These are phyloP conservation scores for Sycophila texana DNA, from an alignment of 2,888 invertebrate species.

Conservation along the genomic window DNA sequence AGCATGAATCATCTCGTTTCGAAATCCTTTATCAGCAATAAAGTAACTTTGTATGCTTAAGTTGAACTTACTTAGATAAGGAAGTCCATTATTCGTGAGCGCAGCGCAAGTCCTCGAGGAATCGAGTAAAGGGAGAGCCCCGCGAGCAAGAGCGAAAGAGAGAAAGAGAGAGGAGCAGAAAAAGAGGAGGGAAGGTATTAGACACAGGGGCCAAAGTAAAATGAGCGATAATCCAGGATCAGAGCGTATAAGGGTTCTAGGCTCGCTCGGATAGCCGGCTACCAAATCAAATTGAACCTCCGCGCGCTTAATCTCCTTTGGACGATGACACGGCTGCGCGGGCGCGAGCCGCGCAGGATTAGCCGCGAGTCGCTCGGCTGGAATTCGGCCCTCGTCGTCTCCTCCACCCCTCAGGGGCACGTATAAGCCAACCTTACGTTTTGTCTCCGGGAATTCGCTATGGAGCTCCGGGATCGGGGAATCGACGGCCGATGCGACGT, in stretches of 20 bases:
- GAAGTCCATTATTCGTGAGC: background rate
- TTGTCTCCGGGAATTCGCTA: slow-evolving; percentile 6
- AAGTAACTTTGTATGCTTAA: slow-evolving; percentile 16
- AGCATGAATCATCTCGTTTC: background rate
- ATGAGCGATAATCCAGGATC: slow-evolving; percentile 38
- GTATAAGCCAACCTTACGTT: slow-evolving; percentile 18
- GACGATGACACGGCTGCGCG: slow-evolving; percentile 55
- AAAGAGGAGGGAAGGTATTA: background rate
- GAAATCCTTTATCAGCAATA: background rate
- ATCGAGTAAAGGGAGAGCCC: background rate
- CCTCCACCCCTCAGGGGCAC: background rate
- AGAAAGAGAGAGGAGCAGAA: background rate
- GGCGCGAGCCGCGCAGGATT: slow-evolving; percentile 11
- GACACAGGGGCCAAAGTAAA: background rate
- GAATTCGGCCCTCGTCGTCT: slow-evolving; percentile 9
- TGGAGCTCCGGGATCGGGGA: background rate
- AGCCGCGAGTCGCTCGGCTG: slow-evolving; percentile 7
- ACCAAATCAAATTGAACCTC: slow-evolving; percentile 54
- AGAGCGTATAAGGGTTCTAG: slow-evolving; percentile 10
- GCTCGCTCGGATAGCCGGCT: slow-evolving; percentile 24
- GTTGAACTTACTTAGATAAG: slow-evolving; percentile 13
- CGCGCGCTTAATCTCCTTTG: slow-evolving; percentile 59
- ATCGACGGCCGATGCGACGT: background rate
- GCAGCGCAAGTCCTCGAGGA: background rate
- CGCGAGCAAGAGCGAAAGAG: background rate